A percentile compares a stretch with the other conserved stretches of the same genome.
Evolutionary conservation across 2,888 invertebrate genomes (phyloP).

Genomic region (Epinotia brunnichana): DNA sequence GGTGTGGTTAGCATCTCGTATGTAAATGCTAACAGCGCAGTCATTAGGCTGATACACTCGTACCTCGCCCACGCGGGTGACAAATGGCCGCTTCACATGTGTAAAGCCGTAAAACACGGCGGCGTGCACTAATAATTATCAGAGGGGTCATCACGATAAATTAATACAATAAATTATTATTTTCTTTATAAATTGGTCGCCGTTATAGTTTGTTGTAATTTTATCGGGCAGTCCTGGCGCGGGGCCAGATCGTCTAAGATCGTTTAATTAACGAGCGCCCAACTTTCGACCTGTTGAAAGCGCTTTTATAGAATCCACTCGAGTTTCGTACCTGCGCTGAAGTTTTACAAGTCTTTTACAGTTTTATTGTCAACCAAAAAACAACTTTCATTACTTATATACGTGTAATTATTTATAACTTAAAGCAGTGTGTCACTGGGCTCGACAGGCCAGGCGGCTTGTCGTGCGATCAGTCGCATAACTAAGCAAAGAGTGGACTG

Average conservation of each 20-base stretch:
- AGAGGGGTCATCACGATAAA: constrained; percentile 55
- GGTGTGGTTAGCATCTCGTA: constrained; percentile 58
- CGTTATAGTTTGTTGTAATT: constrained; percentile 70
- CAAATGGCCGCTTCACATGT: constrained; percentile 57
- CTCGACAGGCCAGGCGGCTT: constrained; percentile 1
- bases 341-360: constrained; percentile 61
- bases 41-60: constrained; percentile 53
- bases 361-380: constrained; percentile 37
- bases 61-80: constrained; percentile 60
- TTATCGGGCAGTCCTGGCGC: constrained; percentile 74
- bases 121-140: constrained; percentile 52
- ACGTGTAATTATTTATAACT: constrained; percentile 13
- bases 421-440: constrained; percentile 8
- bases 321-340: constrained; percentile 66
- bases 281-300: constrained; percentile 83
- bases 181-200: constrained; percentile 60
- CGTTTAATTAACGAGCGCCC: constrained; percentile 82
- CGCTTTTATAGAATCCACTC: constrained; percentile 71
- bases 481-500: constrained; percentile 59
- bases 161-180: constrained; percentile 62
- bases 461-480: constrained; percentile 58
- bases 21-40: constrained; percentile 61
- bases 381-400: background rate
- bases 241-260: constrained; percentile 75
- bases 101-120: constrained; percentile 46